phyloP scores from a whole-genome alignment of 2,888 invertebrate species.

The Cantharis flavilabris region DNA sequence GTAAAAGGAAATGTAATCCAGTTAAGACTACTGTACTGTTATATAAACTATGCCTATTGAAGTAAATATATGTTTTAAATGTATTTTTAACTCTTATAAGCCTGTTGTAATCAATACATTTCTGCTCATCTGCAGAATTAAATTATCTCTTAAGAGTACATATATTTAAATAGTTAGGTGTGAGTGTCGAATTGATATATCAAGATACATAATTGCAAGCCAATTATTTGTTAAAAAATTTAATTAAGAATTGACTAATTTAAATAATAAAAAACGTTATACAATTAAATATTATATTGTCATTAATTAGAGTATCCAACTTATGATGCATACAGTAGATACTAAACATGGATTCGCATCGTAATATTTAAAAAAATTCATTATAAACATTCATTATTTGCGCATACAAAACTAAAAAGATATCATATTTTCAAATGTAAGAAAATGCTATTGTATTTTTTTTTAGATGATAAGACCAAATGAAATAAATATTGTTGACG shows the following conservation, averaged over 20 bases:
- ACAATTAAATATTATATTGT: not conserved
- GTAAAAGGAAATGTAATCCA: conserved; percentile 50
- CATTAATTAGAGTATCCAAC: conserved; percentile 2
- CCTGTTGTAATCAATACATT: conserved; percentile 29
- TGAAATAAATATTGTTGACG: conserved; percentile 53
- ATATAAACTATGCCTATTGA: conserved; percentile 37
- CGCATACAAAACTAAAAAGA: conserved; percentile 13
- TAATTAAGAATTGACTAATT: not conserved
- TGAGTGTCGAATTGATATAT: conserved; percentile 22
- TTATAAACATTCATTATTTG: not conserved
- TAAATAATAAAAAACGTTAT: conserved; percentile 1
- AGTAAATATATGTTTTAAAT: conserved; percentile 34
- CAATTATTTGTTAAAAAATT: conserved; percentile 1
- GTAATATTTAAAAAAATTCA: conserved; percentile 1
- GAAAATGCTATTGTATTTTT: conserved; percentile 44
- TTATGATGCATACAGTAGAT: conserved; percentile 2
- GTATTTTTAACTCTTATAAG: conserved; percentile 27
- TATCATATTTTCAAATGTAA: conserved; percentile 30
- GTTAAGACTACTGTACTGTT: conserved; percentile 52
- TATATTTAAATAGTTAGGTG: conserved; percentile 22
- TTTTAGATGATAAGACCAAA: conserved; percentile 50
- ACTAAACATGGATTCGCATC: conserved; percentile 11
- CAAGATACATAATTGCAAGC: conserved; percentile 12
- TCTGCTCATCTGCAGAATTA: conserved; percentile 18
- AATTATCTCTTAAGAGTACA: conserved; percentile 29